These are phyloP conservation scores for Onchidella celtica DNA, from an alignment of 2,888 invertebrate genomes.

Conservation along the genomic window DNA sequence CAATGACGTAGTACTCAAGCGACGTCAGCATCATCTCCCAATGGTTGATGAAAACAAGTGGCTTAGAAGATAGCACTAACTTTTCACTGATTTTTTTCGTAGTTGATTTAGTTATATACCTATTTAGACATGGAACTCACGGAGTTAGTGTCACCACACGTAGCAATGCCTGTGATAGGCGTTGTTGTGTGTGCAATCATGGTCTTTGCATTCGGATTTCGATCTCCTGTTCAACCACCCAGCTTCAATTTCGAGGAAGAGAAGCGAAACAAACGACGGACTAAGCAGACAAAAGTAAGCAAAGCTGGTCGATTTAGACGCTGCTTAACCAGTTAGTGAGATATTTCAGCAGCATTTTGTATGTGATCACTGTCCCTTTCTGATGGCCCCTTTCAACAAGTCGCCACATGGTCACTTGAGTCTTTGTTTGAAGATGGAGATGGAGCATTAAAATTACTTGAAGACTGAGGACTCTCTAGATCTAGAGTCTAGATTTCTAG, in stretches of 20 bases:
- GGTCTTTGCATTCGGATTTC: conserved; percentile 90
- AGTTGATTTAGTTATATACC: background rate
- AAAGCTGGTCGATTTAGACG: background rate
- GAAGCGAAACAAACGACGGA: conserved; percentile 58
- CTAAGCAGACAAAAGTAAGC: conserved; percentile 67
- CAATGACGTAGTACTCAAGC: conserved; percentile 69
- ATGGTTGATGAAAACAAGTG: background rate
- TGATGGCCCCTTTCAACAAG: no score
- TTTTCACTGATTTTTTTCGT: conserved; percentile 54
- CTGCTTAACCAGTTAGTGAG: background rate
- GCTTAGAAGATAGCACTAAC: conserved; percentile 55
- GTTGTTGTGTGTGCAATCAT: conserved; percentile 88
- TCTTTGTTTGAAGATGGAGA: no score
- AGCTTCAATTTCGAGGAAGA: conserved; percentile 73
- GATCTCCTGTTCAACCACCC: conserved; percentile 88
- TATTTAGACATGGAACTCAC: conserved; percentile 71
- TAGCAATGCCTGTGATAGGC: conserved; percentile 83
- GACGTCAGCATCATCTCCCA: conserved; percentile 67
- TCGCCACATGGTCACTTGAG: no score
- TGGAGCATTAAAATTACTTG: no score
- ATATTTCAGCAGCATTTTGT: no score
- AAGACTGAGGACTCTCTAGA: no score
- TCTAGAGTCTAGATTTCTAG: no score
- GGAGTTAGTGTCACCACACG: conserved; percentile 81
- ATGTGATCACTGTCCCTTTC: no score